Base-by-base conservation (phyloP, 2,113 vertebrate genomes). In the Forbesichthys papilliferus region DNA sequence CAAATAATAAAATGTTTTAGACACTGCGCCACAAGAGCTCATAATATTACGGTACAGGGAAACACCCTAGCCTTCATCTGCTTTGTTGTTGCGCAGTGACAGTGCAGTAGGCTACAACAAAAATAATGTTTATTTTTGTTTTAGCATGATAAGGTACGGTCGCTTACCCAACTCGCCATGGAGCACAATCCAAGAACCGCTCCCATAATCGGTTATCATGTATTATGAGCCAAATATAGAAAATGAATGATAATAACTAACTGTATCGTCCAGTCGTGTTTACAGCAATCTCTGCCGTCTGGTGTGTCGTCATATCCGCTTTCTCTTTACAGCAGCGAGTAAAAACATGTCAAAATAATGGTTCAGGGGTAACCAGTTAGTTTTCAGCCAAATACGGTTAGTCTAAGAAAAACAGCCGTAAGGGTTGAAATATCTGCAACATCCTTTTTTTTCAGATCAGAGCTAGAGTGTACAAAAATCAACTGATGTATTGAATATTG, bases 141-240 rank as follows among this genome's bases (percentile, higher is more conserved):
- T 58, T 58, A 42, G 11, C 12, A 42, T 20, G 20, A 20, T 11
- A 53, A 1, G 53, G 56, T 10, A 11, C 0, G 0, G 11, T 11
- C 48, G 66, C 93, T 92, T 79, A 98, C 97, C 96, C 97, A 98
- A 90, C 95, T 98, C 57, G 97, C 96, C 94, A 98, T 71, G 78
- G 97, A 98, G 89, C 97, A 98, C 66, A 98, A 86, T 8, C 96
- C 97, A 67, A 99, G 87, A 2, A 96, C 96, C n/a, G 93, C 84
- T 81, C 97, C 97, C 97, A 98, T 95, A 49, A 46, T 73, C 36
- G 72, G 34, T 53, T 66, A 16, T 3, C 66, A 20, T 42, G 63
- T 68, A 56, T 42, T 14, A 1, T 5, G 20, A 0, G 5, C 54
- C 36, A 42, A 1, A 3, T 27, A 27, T 3, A 78, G 64, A 84